phyloP scores from a whole-genome alignment of 2,888 invertebrate genomes.

The Chydorus sphaericus region DNA sequence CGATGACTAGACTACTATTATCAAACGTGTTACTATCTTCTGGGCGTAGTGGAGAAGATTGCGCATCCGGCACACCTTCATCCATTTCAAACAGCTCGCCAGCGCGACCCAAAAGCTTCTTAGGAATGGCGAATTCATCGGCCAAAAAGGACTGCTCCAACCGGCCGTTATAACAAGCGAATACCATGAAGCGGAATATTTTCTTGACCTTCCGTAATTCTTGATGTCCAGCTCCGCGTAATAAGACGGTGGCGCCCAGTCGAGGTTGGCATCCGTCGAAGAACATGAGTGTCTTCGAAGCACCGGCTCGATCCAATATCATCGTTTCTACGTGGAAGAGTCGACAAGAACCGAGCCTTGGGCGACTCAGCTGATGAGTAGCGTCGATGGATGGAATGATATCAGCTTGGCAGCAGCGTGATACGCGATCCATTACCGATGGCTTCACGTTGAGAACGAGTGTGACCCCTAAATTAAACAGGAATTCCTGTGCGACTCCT shows the following conservation, averaged over 20 bases:
- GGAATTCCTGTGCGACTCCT: slow-evolving; percentile 67
- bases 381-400: slow-evolving; percentile 77
- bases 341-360: slow-evolving; percentile 68
- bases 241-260: slow-evolving; percentile 69
- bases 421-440: slow-evolving; percentile 59
- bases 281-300: slow-evolving; percentile 76
- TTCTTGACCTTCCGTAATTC: slow-evolving; percentile 70
- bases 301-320: slow-evolving; percentile 34
- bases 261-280: slow-evolving; percentile 79
- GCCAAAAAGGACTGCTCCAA: slow-evolving; percentile 80
- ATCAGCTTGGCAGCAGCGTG: slow-evolving; percentile 67
- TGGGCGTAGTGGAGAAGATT: slow-evolving; percentile 14
- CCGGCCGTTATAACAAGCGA: slow-evolving; percentile 77
- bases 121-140: slow-evolving; percentile 68
- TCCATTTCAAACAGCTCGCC: slow-evolving; percentile 7
- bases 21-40: slow-evolving; percentile 18
- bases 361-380: slow-evolving; percentile 44
- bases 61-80: slow-evolving; percentile 14
- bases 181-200: slow-evolving; percentile 64
- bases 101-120: slow-evolving; percentile 24
- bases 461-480: slow-evolving; percentile 65
- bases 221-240: slow-evolving; percentile 55
- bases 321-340: slow-evolving; percentile 57
- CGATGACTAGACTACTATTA: slow-evolving; percentile 4
- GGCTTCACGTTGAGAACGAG: slow-evolving; percentile 72